A percentile compares a stretch with the other conserved stretches of the same genome.
phyloP scores from a whole-genome alignment of 2,888 invertebrate species.

The Pollenia labialis region DNA sequence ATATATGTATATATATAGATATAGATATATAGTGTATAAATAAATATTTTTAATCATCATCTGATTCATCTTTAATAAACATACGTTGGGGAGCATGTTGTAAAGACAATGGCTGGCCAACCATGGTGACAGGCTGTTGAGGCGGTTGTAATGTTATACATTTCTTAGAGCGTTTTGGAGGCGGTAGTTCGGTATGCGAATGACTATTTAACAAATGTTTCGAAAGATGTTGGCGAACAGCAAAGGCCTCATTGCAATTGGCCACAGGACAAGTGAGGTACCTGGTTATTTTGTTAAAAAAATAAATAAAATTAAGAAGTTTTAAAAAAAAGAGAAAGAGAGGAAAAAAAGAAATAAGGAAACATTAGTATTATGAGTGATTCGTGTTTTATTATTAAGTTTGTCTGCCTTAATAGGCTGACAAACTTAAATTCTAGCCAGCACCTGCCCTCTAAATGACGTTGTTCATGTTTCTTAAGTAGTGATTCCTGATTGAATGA shows the following conservation, averaged over 20 bases:
- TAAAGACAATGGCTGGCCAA: conserved; percentile 83
- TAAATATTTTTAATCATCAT: conserved; percentile 69
- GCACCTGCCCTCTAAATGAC: conserved; percentile 84
- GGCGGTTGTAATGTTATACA: conserved; percentile 80
- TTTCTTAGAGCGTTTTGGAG: conserved; percentile 84
- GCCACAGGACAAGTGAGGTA: conserved; percentile 84
- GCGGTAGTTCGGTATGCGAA: conserved; percentile 84
- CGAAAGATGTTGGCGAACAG: conserved; percentile 84
- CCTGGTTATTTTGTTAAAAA: conserved; percentile 71
- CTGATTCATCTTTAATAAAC: conserved; percentile 75
- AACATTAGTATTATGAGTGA: conserved; percentile 16
- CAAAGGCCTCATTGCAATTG: conserved; percentile 84
- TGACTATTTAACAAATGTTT: conserved; percentile 84
- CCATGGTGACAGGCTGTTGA: conserved; percentile 83
- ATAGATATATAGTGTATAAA: conserved; percentile 45
- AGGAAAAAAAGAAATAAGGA: conserved; percentile 10
- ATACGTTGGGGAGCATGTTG: conserved; percentile 83
- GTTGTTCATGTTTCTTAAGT: conserved; percentile 84
- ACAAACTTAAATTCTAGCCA: conserved; percentile 63
- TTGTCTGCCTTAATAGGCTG: conserved; percentile 31
- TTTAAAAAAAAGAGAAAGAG: conserved; percentile 26
- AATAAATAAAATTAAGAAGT: not conserved
- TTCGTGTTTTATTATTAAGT: not conserved
- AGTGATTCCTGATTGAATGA: conserved; percentile 84
- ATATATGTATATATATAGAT: conserved; percentile 32